Evolutionary conservation across 2,797 vertebrate species (phyloP).

Genomic region (Rhincodon typus): DNA sequence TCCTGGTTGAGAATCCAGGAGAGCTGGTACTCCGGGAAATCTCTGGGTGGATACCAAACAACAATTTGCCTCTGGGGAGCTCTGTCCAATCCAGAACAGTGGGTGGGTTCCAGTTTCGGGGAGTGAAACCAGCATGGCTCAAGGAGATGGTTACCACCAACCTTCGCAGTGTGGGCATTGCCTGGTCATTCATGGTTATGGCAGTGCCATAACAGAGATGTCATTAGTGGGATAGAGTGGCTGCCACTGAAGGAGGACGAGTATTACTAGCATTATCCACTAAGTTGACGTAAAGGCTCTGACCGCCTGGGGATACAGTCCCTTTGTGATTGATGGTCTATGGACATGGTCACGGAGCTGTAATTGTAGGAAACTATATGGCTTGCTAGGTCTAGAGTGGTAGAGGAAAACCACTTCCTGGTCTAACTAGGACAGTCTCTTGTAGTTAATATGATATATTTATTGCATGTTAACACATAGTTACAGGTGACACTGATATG

Average conservation of each 20-base stretch:
- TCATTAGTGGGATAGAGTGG: background rate
- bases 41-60: background rate
- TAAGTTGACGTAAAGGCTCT: background rate
- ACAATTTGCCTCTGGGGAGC: too few relatives aligned
- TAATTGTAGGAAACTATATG: too few relatives aligned
- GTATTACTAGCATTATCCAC: background rate
- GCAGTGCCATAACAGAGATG: background rate
- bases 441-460: too few relatives aligned
- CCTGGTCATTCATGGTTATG: background rate
- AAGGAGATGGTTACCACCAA: background rate
- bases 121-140: background rate
- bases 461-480: too few relatives aligned
- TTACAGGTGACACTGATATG: too few relatives aligned
- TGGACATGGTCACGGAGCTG: too few relatives aligned
- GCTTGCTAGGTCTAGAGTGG: too few relatives aligned
- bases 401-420: too few relatives aligned
- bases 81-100: background rate
- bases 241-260: background rate
- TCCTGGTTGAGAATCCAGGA: background rate
- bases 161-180: background rate
- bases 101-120: background rate
- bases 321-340: background rate
- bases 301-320: too few relatives aligned
- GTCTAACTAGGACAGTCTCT: too few relatives aligned
- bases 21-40: background rate